Base-by-base conservation (phyloP, 2,113 vertebrate genomes). In the Apteryx owenii region DNA sequence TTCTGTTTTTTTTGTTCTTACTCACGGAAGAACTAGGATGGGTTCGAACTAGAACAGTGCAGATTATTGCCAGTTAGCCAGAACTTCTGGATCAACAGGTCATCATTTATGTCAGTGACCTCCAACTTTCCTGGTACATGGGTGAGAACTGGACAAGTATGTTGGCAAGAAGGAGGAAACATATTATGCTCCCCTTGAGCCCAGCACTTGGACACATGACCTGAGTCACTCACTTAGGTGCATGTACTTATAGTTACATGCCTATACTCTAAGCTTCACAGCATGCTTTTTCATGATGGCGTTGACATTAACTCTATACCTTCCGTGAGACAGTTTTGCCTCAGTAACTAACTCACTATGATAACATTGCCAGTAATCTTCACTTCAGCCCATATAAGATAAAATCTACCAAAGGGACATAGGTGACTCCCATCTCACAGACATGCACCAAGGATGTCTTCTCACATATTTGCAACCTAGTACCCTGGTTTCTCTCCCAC, bases 251-350 rank as follows among this genome's bases (percentile, higher is more conserved):
- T 1, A 28, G 28, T 14, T 9, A 56, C 15, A 22, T 60, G 18
- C 22, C 61, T 8, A 4, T 13, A 62, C 4, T 3, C 3, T 8
- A 14, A 83, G 19, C 7, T 21, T 28, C 78, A 58, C 69, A 51
- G 21, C 5, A 2, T 46, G 62, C 6, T 18, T 20, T 56, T 56
- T 31, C 72, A 40, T 4, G 0, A 29, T 4, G 14, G 9, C 36
- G 26, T 36, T 3, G 7, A 44, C 70, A 66, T 21, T 9, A 78
- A 33, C 11, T 10, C 54, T 16, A 0, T 31, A 18, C 18, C 46
- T 48, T 48, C 46, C 46, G 3, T 19, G 18, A 48, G 46, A 48
- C 46, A 48, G 46, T 48, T 48, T 48, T 48, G 46, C 46, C 46
- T 48, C 18, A 48, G 46, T 48, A 48, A 48, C 46, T 48, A 48